Evolutionary conservation across 2,888 invertebrate genomes (phyloP).

Genomic region (Dioctria linearis): DNA sequence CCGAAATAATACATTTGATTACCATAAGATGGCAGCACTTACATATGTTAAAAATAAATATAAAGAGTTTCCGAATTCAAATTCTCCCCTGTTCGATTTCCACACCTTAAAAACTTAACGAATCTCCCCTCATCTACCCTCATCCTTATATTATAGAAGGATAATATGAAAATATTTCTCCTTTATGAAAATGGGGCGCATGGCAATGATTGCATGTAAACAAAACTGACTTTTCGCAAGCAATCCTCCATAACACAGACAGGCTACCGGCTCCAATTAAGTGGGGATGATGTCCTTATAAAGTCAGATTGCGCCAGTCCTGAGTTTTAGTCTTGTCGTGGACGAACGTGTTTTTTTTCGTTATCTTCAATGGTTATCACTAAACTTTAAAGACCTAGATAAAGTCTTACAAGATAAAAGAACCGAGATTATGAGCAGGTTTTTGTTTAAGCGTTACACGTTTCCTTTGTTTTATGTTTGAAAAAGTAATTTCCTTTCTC

Average conservation of each 20-base stretch:
- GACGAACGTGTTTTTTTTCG: constrained; percentile 14
- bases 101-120: constrained; percentile 18
- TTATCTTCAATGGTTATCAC: background rate
- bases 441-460: too few relatives aligned
- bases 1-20: too few relatives aligned
- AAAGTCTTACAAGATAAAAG: background rate
- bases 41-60: background rate
- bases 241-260: background rate
- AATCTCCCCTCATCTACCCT: background rate
- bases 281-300: constrained; percentile 11
- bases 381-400: background rate
- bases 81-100: constrained; percentile 15
- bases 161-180: background rate
- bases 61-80: constrained; percentile 4
- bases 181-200: background rate
- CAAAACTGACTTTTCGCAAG: constrained; percentile 43
- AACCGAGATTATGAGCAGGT: too few relatives aligned
- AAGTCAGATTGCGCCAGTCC: constrained; percentile 44
- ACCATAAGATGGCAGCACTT: too few relatives aligned
- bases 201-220: constrained; percentile 23
- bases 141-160: background rate
- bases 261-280: constrained; percentile 21
- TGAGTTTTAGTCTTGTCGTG: constrained; percentile 32
- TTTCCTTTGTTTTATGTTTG: too few relatives aligned
- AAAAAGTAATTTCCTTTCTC: background rate